Evolutionary conservation across 2,113 vertebrate species (phyloP).

Genomic region (Lota lota): DNA sequence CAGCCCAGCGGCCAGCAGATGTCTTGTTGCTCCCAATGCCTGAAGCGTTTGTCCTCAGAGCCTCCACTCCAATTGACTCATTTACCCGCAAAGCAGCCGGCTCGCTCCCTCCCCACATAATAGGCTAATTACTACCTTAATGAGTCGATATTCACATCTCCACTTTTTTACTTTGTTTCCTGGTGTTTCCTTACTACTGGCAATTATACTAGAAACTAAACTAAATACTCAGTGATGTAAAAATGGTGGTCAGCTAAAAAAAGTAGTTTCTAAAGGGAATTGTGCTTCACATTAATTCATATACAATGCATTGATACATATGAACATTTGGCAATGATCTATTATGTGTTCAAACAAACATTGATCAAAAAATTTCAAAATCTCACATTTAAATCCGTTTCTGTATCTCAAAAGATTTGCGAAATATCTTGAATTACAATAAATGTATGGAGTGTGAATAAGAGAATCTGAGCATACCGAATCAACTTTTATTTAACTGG

Average conservation of each 20-base stretch:
- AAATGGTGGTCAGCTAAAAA: too few species aligned
- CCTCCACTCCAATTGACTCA: conserved; percentile 69
- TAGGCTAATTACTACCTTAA: conserved; percentile 72
- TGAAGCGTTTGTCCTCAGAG: conserved; percentile 61
- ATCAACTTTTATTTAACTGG: too few species aligned
- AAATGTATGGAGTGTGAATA: background rate
- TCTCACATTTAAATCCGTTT: too few species aligned
- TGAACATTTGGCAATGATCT: too few species aligned
- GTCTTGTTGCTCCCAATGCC: conserved; percentile 56
- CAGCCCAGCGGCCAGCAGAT: conserved; percentile 51
- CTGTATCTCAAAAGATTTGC: too few species aligned
- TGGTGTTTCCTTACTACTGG: conserved; percentile 2
- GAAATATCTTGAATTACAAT: too few species aligned
- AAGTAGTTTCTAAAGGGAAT: too few species aligned
- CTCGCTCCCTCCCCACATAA: conserved; percentile 57
- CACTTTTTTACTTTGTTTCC: conserved; percentile 40
- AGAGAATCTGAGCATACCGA: conserved; percentile 2
- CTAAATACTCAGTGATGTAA: background rate
- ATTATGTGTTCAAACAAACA: too few species aligned
- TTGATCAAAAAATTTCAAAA: too few species aligned
- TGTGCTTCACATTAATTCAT: too few species aligned
- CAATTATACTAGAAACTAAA: background rate
- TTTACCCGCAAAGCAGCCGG: conserved; percentile 72
- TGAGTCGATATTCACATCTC: conserved; percentile 54
- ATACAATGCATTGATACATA: too few species aligned